Evolutionary conservation across 2,113 vertebrate genomes (phyloP).

Genomic region (Melanostigma gelatinosum): DNA sequence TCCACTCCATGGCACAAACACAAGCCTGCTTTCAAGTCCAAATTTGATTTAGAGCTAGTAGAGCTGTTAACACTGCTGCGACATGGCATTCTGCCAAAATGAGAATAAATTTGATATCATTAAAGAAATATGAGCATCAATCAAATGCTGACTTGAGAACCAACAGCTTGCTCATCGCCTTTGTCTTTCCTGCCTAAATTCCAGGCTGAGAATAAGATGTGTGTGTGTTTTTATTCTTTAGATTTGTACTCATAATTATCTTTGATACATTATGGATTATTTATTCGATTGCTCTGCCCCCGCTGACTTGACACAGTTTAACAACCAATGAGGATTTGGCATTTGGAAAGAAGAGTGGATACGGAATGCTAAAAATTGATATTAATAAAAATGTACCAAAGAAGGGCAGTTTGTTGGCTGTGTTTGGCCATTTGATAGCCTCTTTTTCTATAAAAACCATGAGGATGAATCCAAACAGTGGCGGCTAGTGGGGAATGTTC

Average conservation of each 20-base stretch:
- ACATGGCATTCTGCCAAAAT: slow-evolving; percentile 35
- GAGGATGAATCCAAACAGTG: background rate
- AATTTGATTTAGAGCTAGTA: slow-evolving; percentile 35
- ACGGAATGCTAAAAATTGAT: slow-evolving; percentile 35
- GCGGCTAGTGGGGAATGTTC: too few relatives aligned
- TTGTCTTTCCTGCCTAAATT: slow-evolving; percentile 10
- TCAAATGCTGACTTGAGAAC: slow-evolving; percentile 32
- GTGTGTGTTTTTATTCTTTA: slow-evolving; percentile 15
- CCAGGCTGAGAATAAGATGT: background rate
- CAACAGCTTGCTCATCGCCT: slow-evolving; percentile 14
- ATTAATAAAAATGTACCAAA: background rate
- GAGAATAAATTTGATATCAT: slow-evolving; percentile 39
- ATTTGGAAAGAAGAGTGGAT: slow-evolving; percentile 30
- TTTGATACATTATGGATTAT: slow-evolving; percentile 54
- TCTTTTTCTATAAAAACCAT: background rate
- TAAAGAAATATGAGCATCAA: slow-evolving; percentile 48
- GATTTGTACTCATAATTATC: slow-evolving; percentile 49
- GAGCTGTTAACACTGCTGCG: slow-evolving; percentile 16
- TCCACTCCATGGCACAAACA: slow-evolving; percentile 39
- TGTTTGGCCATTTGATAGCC: background rate
- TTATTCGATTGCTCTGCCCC: slow-evolving; percentile 34
- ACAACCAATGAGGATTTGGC: slow-evolving; percentile 25
- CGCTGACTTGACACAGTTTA: slow-evolving; percentile 36
- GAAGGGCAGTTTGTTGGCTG: slow-evolving; percentile 9
- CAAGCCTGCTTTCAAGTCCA: slow-evolving; percentile 43